Base-by-base conservation (phyloP, 2,888 invertebrate genomes). In the Drosophila rubida region DNA sequence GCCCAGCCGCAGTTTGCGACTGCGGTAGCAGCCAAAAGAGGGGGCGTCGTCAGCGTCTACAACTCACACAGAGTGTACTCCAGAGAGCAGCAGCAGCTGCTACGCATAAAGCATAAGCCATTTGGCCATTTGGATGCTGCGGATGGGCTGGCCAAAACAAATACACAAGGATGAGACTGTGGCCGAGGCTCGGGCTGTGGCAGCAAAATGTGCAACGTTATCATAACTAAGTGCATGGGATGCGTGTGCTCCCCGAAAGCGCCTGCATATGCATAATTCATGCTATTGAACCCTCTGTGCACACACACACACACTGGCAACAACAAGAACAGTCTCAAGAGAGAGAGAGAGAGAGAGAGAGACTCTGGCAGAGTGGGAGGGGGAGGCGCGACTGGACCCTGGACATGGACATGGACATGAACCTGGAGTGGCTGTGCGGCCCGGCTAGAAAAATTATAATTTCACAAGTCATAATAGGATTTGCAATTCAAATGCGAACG, bases 221-320 rank as follows among this genome's bases (percentile, higher is more conserved):
- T 83, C 82, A 83, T 83, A 83, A 87, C 88, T 81, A 81, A 81
- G 83, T 86, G 87, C 88, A 73, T 83, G 74, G 77, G 88, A 84
- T 88, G 81, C 81, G 88, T 81, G 84, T 76, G 87, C 88, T 63
- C 69, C 71, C 77, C 63, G 75, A 87, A 87, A 80, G 77, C 80
- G 87, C 83, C 78, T 83, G 80, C 86, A 83, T 87, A 90, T 89
- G 90, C 90, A 89, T 89, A 89, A 89, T 89, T 89, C 90, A 89
- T 89, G 90, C 89, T 90, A 90, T 89, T 89, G 89, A 89, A 89
- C 89, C 86, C 78, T 89, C 83, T 84, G 87, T 84, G 89, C 79
- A 61, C 57, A 70, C 30, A 69, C 54, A 68, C 78, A 49, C 30
- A 69, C 50, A 68, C 78, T 42, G 39, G 55, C 53, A 68, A 42